These are phyloP conservation scores for Alloplasta piceator DNA, from an alignment of 2,888 invertebrate species.

Conservation along the genomic window DNA sequence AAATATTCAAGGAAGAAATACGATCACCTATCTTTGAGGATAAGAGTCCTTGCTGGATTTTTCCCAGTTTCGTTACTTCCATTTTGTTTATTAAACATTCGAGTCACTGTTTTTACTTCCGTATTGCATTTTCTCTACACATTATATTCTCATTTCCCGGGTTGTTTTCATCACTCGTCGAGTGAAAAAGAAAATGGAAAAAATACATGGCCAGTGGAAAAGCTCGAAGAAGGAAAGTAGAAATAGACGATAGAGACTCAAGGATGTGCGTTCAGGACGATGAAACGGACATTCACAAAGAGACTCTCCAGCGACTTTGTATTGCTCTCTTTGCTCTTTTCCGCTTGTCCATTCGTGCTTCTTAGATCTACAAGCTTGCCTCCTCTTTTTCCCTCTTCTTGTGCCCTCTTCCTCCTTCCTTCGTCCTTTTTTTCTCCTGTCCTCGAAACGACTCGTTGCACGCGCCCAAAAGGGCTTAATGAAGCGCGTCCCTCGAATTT, in stretches of 20 bases:
- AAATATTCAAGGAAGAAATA: too few species aligned
- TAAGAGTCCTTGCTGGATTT: constrained; percentile 7
- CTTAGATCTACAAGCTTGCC: constrained; percentile 4
- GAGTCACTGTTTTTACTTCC: constrained; percentile 11
- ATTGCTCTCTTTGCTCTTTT: constrained; percentile 10
- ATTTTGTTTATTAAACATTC: constrained; percentile 14
- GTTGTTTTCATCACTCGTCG: constrained; percentile 30
- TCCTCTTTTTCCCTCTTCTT: constrained; percentile 13
- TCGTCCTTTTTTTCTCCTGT: too few species aligned
- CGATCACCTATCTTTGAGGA: too few species aligned
- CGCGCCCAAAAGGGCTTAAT: constrained; percentile 48
- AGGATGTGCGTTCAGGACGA: constrained; percentile 38
- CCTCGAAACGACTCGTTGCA: constrained; percentile 35
- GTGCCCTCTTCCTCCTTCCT: constrained; percentile 2
- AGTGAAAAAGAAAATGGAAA: too few species aligned
- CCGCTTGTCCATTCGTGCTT: constrained; percentile 29
- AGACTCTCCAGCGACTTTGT: constrained; percentile 10
- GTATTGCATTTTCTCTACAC: constrained; percentile 11
- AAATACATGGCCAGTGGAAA: constrained; percentile 22
- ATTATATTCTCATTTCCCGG: constrained; percentile 3
- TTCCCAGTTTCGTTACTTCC: constrained; percentile 40
- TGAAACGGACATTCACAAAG: neutral
- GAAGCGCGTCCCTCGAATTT: constrained; percentile 54
- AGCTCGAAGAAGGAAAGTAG: too few species aligned
- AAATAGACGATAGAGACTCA: too few species aligned